Conservation (phyloP, 2,797 vertebrate genomes). For the Danio albolineatus region DNA sequence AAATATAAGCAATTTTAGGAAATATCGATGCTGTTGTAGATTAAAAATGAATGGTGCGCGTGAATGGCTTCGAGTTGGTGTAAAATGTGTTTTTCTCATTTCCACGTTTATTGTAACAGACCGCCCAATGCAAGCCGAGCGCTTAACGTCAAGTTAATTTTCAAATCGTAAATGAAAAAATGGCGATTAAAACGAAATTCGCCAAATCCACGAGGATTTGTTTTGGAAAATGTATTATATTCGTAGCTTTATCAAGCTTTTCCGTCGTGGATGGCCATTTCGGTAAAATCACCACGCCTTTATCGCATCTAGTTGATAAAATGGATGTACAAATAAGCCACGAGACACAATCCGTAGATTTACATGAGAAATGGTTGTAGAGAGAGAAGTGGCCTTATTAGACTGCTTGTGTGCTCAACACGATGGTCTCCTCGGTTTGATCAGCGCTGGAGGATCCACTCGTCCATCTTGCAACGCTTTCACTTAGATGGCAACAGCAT, state of each 20-base stretch:
- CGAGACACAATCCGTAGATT: background rate
- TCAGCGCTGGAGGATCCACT: slow-evolving; percentile 18
- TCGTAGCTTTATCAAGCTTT: slow-evolving; percentile 34
- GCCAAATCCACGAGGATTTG: background rate
- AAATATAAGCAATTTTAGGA: background rate
- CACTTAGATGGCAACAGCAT: slow-evolving; percentile 53
- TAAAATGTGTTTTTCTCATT: background rate
- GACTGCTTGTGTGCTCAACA: background rate
- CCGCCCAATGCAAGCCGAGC: background rate
- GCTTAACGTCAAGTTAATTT: background rate
- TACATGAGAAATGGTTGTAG: slow-evolving; percentile 9
- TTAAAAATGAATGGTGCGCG: no score
- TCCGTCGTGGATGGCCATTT: slow-evolving; percentile 76
- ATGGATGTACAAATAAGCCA: slow-evolving; percentile 22
- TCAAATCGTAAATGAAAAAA: background rate
- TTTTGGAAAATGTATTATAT: background rate
- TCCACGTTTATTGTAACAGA: background rate
- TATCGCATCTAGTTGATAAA: slow-evolving; percentile 73
- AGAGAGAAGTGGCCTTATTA: background rate
- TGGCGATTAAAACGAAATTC: background rate
- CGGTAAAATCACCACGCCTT: slow-evolving; percentile 82
- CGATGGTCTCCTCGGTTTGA: slow-evolving; percentile 32
- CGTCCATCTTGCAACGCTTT: slow-evolving; percentile 60
- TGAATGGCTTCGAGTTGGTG: background rate
- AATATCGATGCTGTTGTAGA: background rate